phyloP scores from a whole-genome alignment of 2,113 vertebrate species.

The Ceuthmochares aereus region DNA sequence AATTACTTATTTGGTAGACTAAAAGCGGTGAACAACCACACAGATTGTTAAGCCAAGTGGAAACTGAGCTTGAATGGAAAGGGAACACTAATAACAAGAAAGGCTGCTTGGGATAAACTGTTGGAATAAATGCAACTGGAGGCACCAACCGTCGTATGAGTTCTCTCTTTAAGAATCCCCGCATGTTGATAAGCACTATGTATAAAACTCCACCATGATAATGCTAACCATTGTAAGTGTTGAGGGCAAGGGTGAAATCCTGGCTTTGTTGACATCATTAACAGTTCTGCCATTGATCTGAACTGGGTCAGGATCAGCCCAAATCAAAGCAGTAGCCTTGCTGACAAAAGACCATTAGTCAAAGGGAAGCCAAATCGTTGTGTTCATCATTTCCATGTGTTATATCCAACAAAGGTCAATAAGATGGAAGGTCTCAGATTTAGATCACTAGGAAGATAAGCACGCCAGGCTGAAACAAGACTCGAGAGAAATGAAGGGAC shows the following conservation, averaged over 20 bases:
- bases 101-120: not conserved
- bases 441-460: not conserved
- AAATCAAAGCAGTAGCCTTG: not conserved
- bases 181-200: not conserved
- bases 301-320: not conserved
- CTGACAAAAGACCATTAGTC: not conserved
- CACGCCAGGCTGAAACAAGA: not conserved
- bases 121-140: not conserved
- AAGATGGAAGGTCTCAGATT: not conserved
- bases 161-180: not conserved
- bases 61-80: not conserved
- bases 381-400: not conserved
- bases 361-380: not conserved
- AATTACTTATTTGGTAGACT: not conserved
- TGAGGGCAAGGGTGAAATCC: not conserved
- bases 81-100: not conserved
- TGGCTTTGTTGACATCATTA: not conserved
- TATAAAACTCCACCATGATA: not conserved
- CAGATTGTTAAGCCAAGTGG: not conserved
- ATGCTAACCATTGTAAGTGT: not conserved
- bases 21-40: not conserved
- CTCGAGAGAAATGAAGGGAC: conserved; percentile 13
- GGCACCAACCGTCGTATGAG: not conserved
- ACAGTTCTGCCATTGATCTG: conserved; percentile 16
- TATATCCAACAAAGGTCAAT: not conserved